These are phyloP conservation scores for Vespertilio murinus DNA, from an alignment of 2,797 vertebrate species.

Conservation along the genomic window DNA sequence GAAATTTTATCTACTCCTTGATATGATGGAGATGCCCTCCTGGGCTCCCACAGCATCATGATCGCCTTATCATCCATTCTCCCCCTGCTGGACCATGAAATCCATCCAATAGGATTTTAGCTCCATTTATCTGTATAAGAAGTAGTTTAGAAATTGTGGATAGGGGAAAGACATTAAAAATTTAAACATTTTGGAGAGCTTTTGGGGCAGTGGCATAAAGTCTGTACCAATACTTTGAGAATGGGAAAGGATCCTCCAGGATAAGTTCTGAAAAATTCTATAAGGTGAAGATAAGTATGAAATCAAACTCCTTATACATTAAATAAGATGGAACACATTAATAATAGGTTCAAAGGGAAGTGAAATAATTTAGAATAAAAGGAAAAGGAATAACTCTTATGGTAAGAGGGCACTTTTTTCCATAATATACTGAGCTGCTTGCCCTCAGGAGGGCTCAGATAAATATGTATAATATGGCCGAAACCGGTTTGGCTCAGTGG, in stretches of 20 bases:
- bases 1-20: neutral
- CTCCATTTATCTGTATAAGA: neutral
- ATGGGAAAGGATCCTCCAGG: neutral
- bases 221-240: neutral
- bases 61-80: neutral
- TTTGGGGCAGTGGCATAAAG: neutral
- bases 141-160: constrained; percentile 16
- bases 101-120: neutral
- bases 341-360: neutral
- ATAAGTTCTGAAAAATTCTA: constrained; percentile 16
- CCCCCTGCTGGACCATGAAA: neutral
- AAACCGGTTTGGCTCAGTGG: no score
- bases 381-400: neutral
- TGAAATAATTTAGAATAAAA: neutral
- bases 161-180: neutral
- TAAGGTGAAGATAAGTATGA: neutral
- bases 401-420: neutral
- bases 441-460: neutral
- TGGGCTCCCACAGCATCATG: neutral
- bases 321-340: neutral
- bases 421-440: neutral
- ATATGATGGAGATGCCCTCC: neutral
- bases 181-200: constrained; percentile 35
- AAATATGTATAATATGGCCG: neutral
- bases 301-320: neutral